Percentiles rank a stretch among this genome's conserved stretches.
These are phyloP conservation scores for Chalcis sispes DNA, from an alignment of 2,888 invertebrate genomes.

Conservation along the genomic window DNA sequence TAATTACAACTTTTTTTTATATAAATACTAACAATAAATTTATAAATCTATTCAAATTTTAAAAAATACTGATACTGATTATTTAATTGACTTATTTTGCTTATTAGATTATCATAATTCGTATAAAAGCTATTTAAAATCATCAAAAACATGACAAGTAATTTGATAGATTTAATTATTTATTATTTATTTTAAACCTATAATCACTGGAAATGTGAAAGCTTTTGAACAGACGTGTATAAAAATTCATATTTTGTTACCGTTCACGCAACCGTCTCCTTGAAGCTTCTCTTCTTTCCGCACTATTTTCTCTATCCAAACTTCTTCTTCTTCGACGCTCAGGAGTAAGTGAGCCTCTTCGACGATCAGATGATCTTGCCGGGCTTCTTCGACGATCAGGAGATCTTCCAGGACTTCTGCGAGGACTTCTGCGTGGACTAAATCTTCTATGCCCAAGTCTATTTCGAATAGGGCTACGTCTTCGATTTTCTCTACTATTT, in stretches of 20 bases:
- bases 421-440: constrained; percentile 64
- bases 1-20: neutral
- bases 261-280: constrained; percentile 70
- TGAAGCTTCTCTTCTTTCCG: constrained; percentile 67
- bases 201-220: neutral
- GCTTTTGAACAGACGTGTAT: constrained; percentile 43
- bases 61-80: neutral
- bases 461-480: constrained; percentile 64
- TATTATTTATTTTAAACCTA: too few species aligned
- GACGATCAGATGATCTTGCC: constrained; percentile 43
- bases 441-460: constrained; percentile 61
- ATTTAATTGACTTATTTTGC: neutral
- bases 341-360: constrained; percentile 57
- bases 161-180: too few species aligned
- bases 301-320: constrained; percentile 67
- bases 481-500: constrained; percentile 61
- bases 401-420: constrained; percentile 56
- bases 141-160: too few species aligned
- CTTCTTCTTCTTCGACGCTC: constrained; percentile 50
- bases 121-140: too few species aligned
- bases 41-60: constrained; percentile 12
- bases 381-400: constrained; percentile 59
- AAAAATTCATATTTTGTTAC: constrained; percentile 63
- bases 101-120: neutral
- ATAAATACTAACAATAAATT: constrained; percentile 40